Evolutionary conservation across 2,797 vertebrate species (phyloP), one percentile per base, ranked within the genome.

Genomic region (Typhlichthys eigenmanni): DNA sequence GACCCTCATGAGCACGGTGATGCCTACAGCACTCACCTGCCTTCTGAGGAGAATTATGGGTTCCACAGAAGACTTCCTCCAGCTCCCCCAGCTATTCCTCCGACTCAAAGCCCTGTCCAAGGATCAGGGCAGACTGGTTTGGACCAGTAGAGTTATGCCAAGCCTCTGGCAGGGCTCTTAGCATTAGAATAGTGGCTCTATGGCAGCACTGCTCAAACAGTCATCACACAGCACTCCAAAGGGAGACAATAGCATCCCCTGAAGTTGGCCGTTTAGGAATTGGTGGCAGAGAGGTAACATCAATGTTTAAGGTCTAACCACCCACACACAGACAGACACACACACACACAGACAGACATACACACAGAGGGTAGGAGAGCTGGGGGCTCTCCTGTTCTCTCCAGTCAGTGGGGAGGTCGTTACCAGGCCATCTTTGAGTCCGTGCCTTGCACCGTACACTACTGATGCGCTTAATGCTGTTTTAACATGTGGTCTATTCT

Each of bases 331-430:
- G 8, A 49, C 47, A 49, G 12, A 49, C 32, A 54, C 52, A 19
- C 19, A 19, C 52, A 17, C 32, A n/a, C 55, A 38, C 43, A 16
- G 34, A 38, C 34, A 38, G 6, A 38, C 34, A 38, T 9, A 9
- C 1, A 38, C 34, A 9, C 8, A 48, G 9, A 16, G 14, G 5
- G 12, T 10, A 48, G 13, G 55, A 45, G 29, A 17, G 47, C 12
- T 2, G 60, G 17, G 49, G 49, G 60, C 63, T 62, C 64, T 64
- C 59, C 24, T 43, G 69, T 61, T 80, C 72, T 86, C 74, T 69
- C 65, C 74, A 84, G 83, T 92, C 90, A 87, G 89, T 80, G 80
- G 90, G 89, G 90, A 92, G 91, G 91, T 92, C 90, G 86, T 91
- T 91, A 92, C 71, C 73, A 62, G 90, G 86, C 86, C 77, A 77